phyloP scores from a whole-genome alignment of 2,797 vertebrate genomes.

The Neostethus bicornis region DNA sequence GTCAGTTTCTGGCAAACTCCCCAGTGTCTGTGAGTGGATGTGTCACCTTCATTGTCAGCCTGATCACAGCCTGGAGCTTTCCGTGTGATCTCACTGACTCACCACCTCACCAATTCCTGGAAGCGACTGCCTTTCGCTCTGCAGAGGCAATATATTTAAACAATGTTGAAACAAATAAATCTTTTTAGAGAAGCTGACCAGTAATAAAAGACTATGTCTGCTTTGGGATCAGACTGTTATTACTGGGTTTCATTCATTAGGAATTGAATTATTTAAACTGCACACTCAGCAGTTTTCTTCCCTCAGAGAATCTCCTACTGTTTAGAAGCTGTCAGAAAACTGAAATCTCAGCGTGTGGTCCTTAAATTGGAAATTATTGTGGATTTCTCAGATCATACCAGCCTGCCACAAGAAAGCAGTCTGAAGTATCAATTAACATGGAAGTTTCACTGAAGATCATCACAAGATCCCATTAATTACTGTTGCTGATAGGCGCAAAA shows the following conservation, averaged over 20 bases:
- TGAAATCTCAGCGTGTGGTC: constrained; percentile 31
- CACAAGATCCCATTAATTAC: constrained; percentile 41
- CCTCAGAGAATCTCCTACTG: constrained; percentile 14
- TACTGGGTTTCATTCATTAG: not conserved
- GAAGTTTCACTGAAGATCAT: constrained; percentile 49
- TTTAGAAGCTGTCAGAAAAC: constrained; percentile 21
- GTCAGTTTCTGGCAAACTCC: constrained; percentile 48
- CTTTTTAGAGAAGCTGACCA: not conserved
- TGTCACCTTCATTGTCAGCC: constrained; percentile 62
- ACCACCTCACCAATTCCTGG: constrained; percentile 44
- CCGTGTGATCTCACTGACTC: constrained; percentile 43
- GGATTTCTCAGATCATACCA: constrained; percentile 41
- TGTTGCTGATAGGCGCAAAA: constrained; percentile 41
- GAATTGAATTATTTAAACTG: constrained; percentile 4
- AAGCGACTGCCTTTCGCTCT: constrained; percentile 30
- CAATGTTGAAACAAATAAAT: constrained; percentile 35
- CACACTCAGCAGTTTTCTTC: constrained; percentile 7
- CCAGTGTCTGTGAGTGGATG: constrained; percentile 34
- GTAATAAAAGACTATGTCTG: not conserved
- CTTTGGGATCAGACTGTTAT: not conserved
- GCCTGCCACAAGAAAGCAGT: constrained; percentile 28
- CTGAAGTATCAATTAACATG: constrained; percentile 25
- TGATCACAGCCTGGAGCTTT: constrained; percentile 34
- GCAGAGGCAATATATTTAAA: constrained; percentile 34
- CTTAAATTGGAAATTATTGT: constrained; percentile 37